Base-by-base conservation (phyloP, 2,888 invertebrate genomes). In the Anticlea derivata region DNA sequence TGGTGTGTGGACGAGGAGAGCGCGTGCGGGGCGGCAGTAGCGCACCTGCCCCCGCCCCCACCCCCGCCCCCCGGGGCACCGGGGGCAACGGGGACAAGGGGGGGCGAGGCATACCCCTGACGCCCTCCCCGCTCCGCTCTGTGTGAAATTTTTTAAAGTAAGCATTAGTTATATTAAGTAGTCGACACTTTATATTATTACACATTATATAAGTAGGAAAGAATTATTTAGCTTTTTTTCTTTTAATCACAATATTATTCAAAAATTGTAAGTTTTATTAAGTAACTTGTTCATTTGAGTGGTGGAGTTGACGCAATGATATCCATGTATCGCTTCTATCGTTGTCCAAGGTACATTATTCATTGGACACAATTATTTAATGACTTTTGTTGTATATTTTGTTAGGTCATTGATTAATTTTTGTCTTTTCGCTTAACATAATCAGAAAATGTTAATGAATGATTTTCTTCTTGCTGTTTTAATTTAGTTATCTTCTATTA, bases 311-410 rank as follows among this genome's bases (percentile, higher is more conserved):
- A 78, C 74, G 72, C 78, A 70, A 67, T 75, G 73, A 70, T 75
- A 74, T 72, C 71, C 73, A 69, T 75, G 76, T 80, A 79, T 82
- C 70, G 78, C 80, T 80, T 79, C 77, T 77, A 73, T 75, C 75
- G 72, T 75, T 71, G 83, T 78, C 78, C 80, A 73, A 78, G 71
- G 72, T 80, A 78, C 73, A 83, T 82, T 81, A 81, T 79, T 78
- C 80, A 83, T 83, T 83, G 83, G 86, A 87, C 89, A 83, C 78
- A 82, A 89, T 90, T 89, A 88, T 88, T 88, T 86, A 83, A 90
- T 90, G 90, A 89, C 90, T 89, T 89, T 90, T 90, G 90, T 90
- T 90, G 90, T 90, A 90, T 90, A 90, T 90, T 89, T 90, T 90
- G 90, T 90, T 90, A 88, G 89, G 90, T 90, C 90, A 89, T 90